Evolutionary conservation across 2,888 invertebrate genomes (phyloP).

Genomic region (Apodemia duryi): DNA sequence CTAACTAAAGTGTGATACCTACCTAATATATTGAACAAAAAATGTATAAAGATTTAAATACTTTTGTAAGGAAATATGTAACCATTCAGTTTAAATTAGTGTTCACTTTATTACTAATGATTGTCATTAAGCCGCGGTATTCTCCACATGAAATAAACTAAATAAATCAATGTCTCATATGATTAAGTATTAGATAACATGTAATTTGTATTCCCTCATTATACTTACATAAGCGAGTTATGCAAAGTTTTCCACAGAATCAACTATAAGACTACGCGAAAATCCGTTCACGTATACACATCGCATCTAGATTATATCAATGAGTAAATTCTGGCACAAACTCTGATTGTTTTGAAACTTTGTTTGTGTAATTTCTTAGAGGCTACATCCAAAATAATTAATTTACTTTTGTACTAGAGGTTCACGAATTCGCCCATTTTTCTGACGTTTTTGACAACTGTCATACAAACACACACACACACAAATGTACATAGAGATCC

Average conservation of each 20-base stretch:
- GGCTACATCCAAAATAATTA: neutral
- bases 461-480: no score
- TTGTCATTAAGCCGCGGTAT: neutral
- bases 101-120: neutral
- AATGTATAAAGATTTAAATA: no score
- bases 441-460: no score
- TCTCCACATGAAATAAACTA: neutral
- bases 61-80: no score
- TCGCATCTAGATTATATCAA: conserved; percentile 2
- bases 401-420: neutral
- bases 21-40: no score
- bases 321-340: neutral
- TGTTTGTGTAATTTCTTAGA: neutral
- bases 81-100: no score
- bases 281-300: conserved; percentile 1
- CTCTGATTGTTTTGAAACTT: neutral
- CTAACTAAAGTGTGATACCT: no score
- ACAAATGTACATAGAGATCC: no score
- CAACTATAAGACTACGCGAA: neutral
- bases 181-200: conserved; percentile 8
- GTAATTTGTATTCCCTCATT: conserved; percentile 9
- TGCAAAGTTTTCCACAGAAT: conserved; percentile 6
- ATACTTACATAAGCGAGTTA: conserved; percentile 1
- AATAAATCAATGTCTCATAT: conserved; percentile 1
- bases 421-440: no score